Evolutionary conservation across 2,113 vertebrate species (phyloP), one percentile per base, ranked within the genome.

Genomic region (Coreoperca whiteheadi): DNA sequence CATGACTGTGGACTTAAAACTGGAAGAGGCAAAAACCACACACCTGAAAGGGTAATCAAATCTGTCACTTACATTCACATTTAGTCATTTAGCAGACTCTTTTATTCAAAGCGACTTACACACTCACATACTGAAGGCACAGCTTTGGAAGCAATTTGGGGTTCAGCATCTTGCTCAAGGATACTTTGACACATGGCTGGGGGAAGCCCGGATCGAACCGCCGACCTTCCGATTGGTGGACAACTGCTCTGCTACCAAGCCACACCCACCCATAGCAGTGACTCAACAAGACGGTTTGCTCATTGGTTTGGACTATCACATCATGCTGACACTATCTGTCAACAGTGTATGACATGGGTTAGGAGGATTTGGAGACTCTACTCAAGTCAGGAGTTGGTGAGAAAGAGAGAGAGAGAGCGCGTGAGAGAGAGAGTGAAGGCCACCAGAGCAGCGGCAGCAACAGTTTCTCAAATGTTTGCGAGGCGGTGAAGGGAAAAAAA

Each of bases 401-500:
- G 43, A 39, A 50, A 20, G 46, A 56, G 34, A 4, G n/a, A 32
- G 18, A 57, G 43, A 41, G 63, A 30, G 37, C 10, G 56, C 21
- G 56, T 71, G 64, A 69, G 25, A 39, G 28, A 77, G 50, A 67
- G 28, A 59, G 32, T 15, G 9, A 3, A 60, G 61, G 66, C 81
- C 51, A 84, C 72, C 63, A 77, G 43, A 82, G 84, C 39, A 64
- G 76, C 37, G 54, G 51, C 57, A 46, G 51, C 57, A 46, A 63
- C 56, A 57, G 30, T 74, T 89, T 81, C 64, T 87, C 28, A 84
- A 79, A 89, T 88, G 84, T 89, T 91, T 93, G 88, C 37, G 59
- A 92, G 85, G 86, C 84, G 83, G 90, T 84, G 70, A 88, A 82
- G 84, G 60, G 46, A 4, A 15, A 50, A 69, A 78, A 78, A 71